Evolutionary conservation across 1,140 invertebrate genomes (phyloP).

Genomic region (Panulirus ornatus): DNA sequence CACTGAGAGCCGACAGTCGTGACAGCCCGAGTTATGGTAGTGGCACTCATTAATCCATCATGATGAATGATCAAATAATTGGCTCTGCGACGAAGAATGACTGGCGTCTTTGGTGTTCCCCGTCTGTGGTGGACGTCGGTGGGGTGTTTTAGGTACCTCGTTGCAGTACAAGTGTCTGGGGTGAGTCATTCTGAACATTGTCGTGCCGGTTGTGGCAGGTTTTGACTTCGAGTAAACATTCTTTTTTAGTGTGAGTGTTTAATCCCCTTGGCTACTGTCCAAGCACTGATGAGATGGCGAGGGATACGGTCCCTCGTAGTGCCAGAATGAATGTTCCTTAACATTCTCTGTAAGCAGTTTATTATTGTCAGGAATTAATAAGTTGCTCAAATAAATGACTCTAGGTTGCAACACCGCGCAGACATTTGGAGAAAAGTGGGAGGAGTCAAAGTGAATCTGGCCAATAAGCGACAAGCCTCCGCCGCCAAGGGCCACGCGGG

Average conservation of each 20-base stretch:
- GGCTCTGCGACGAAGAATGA: slow-evolving; percentile 44
- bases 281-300: slow-evolving; percentile 1
- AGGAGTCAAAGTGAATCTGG: slow-evolving; percentile 23
- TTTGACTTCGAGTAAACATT: too few relatives aligned
- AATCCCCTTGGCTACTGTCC: background rate
- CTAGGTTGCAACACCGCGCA: slow-evolving; percentile 33
- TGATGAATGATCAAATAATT: slow-evolving; percentile 61
- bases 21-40: slow-evolving; percentile 33
- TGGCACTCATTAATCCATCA: slow-evolving; percentile 46
- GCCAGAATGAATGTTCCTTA: slow-evolving; percentile 25
- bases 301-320: background rate
- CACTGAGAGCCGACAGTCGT: background rate
- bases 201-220: too few relatives aligned
- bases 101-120: background rate
- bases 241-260: too few relatives aligned
- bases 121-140: background rate
- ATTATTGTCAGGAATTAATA: slow-evolving; percentile 66
- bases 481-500: background rate
- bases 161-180: too few relatives aligned
- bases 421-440: slow-evolving; percentile 37
- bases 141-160: too few relatives aligned
- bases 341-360: slow-evolving; percentile 33
- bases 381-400: slow-evolving; percentile 57
- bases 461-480: slow-evolving; percentile 32
- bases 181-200: too few relatives aligned